Evolutionary conservation across 2,797 vertebrate species (phyloP).

Genomic region (Delichon dasypus): DNA sequence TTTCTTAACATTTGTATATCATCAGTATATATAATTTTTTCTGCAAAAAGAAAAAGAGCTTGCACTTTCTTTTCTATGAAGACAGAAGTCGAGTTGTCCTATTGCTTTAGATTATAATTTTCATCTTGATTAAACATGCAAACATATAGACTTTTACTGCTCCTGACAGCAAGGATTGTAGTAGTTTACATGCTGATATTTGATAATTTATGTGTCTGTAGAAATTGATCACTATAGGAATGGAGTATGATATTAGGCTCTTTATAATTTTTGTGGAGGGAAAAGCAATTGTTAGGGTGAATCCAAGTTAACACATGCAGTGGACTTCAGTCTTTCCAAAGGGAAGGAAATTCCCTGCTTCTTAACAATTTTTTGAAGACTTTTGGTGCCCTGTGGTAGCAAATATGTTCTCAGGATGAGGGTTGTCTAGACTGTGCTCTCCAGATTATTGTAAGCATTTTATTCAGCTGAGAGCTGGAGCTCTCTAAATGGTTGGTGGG

Average conservation of each 20-base stretch:
- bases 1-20: conserved; percentile 66
- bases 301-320: neutral
- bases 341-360: neutral
- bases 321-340: neutral
- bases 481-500: neutral
- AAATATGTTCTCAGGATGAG: neutral
- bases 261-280: neutral
- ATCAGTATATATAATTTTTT: conserved; percentile 61
- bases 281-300: neutral
- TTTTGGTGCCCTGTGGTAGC: neutral
- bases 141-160: neutral
- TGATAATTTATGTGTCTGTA: neutral
- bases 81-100: conserved; percentile 59
- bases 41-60: conserved; percentile 50
- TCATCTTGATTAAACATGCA: conserved; percentile 17
- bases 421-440: neutral
- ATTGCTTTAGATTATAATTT: conserved; percentile 57
- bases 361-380: neutral
- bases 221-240: neutral
- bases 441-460: neutral
- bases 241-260: neutral
- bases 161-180: neutral
- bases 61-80: conserved; percentile 58
- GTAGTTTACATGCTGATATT: neutral
- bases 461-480: neutral